These are phyloP conservation scores for Drosophila pseudotalamancana DNA, from an alignment of 2,888 invertebrate species.

Conservation along the genomic window DNA sequence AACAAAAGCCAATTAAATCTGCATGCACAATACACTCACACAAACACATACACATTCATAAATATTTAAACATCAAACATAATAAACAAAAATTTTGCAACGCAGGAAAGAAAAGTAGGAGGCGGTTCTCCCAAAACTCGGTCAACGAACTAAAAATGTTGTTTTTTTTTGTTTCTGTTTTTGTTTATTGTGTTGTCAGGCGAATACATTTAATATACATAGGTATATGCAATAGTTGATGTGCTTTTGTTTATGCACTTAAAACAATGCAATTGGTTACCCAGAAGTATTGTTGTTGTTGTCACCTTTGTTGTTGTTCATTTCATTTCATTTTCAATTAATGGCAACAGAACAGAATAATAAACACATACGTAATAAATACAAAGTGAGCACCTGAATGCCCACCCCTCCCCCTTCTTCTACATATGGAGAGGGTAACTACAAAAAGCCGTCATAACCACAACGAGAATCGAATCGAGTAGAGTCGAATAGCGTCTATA, in stretches of 20 bases:
- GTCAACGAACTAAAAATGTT: conserved; percentile 65
- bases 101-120: not conserved
- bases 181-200: conserved; percentile 12
- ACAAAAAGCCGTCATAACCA: conserved; percentile 45
- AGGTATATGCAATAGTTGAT: not conserved
- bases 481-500: conserved; percentile 36
- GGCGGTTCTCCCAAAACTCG: conserved; percentile 45
- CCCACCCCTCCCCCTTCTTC: not conserved
- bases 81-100: conserved; percentile 44
- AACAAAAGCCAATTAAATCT: conserved; percentile 45
- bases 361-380: conserved; percentile 40
- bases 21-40: conserved; percentile 29
- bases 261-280: conserved; percentile 30
- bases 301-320: conserved; percentile 8
- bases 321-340: conserved; percentile 68
- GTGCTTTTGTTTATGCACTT: conserved; percentile 40
- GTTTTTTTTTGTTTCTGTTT: not conserved
- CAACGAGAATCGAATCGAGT: conserved; percentile 26
- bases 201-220: conserved; percentile 19
- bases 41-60: not conserved
- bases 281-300: conserved; percentile 15
- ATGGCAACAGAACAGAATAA: conserved; percentile 29
- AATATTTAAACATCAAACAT: conserved; percentile 4
- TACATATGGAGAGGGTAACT: conserved; percentile 31
- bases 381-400: conserved; percentile 9